Evolutionary conservation across 2,888 invertebrate species (phyloP), one percentile per base, ranked within the genome.

Genomic region (Anarsia innoxiella): DNA sequence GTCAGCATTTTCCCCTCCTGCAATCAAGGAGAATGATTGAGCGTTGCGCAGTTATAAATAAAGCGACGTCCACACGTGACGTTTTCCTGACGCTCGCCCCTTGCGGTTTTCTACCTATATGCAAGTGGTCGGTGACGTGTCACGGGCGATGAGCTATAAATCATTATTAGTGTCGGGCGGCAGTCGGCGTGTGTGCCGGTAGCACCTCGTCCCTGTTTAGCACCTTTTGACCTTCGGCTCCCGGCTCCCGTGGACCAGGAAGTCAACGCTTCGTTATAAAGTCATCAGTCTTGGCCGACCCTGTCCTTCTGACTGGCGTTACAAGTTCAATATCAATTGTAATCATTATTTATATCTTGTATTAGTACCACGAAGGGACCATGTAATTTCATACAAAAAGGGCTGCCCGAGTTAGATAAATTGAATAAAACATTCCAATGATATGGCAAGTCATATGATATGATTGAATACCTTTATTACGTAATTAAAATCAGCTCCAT

Each of bases 1-100:
- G 87, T 86, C 49, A 86, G 67, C 68, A 75, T 70, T 53, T 88
- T 88, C 31, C 88, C 88, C 52, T 78, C 75, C 88, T 88, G 69
- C 36, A 73, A 79, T 31, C 37, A 44, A 46, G 19, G 6, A 5
- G 6, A 19, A 19, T 19, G 19, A 25, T n/a, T 25, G 25, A 26
- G 5, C 19, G 19, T 19, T 6, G 19, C 19, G 19, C n/a, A n/a
- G 5, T 25, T 25, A 25, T 25, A 25, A 25, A 25, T 25, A 25
- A 25, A 25, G 25, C 8, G 4, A 19, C 3, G 25, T 4, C 9
- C 30, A 33, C 14, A 34, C 16, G 30, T 25, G 8, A 25, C 25
- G n/a, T 25, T 9, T 33, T 40, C 30, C 35, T 28, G 31, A 39
- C 43, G 37, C 38, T 31, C 30, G 40, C 37, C 47, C 37, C 36